Percentiles rank a stretch among this genome's conserved stretches.
These are phyloP conservation scores for Acanthornis magna DNA, from an alignment of 2,797 vertebrate genomes.

Conservation along the genomic window DNA sequence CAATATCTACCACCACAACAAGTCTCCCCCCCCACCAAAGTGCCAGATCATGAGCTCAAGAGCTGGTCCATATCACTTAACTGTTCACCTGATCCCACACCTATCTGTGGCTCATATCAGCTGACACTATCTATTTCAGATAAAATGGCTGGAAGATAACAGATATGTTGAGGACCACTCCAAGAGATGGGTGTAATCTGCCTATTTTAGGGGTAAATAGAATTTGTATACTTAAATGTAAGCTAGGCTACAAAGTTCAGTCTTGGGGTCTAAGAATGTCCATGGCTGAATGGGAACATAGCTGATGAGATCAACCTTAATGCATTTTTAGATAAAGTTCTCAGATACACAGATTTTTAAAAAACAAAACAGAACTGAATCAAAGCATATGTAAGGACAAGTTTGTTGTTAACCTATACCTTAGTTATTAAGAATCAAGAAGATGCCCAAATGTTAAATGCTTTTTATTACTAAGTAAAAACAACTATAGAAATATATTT, in stretches of 20 bases:
- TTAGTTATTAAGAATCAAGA: not conserved
- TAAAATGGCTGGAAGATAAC: not conserved
- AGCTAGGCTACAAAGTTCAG: not conserved
- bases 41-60: not conserved
- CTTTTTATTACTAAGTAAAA: not conserved
- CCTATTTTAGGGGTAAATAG: not conserved
- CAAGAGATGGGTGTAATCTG: not conserved
- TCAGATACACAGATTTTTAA: not conserved
- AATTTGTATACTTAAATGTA: not conserved
- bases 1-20: accelerated
- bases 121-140: not conserved
- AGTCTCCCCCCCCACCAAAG: accelerated
- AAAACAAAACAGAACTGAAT: not conserved
- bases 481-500: not conserved
- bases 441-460: not conserved
- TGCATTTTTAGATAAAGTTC: not conserved
- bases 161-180: not conserved
- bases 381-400: not conserved
- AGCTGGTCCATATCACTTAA: not conserved
- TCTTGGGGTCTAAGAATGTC: not conserved
- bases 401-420: not conserved
- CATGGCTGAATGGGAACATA: not conserved
- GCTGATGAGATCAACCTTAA: not conserved
- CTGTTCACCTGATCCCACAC: not conserved
- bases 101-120: not conserved